phyloP scores from a whole-genome alignment of 2,113 vertebrate genomes.

The Stercorarius parasiticus region DNA sequence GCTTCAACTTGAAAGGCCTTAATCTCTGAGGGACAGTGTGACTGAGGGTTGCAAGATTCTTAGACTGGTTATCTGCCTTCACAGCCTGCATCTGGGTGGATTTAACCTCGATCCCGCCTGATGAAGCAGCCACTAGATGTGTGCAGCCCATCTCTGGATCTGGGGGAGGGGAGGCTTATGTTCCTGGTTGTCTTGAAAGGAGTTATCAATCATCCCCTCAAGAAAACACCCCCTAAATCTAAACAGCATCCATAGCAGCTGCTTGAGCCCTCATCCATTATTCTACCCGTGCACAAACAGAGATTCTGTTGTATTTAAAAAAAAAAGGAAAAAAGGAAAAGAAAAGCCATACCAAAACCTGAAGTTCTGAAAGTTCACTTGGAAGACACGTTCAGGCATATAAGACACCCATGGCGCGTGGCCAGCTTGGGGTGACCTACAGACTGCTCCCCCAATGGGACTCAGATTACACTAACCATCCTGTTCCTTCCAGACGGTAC shows the following conservation, averaged over 20 bases:
- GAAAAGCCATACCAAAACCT: neutral
- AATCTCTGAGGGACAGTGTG: neutral
- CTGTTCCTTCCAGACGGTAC: neutral
- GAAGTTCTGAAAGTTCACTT: neutral
- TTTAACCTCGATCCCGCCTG: neutral
- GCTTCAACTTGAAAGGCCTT: constrained; percentile 6
- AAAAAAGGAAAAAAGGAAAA: neutral
- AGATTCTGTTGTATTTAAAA: neutral
- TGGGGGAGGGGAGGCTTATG: neutral
- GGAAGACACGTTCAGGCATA: neutral
- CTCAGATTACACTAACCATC: neutral
- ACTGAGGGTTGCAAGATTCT: neutral
- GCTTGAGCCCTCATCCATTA: neutral
- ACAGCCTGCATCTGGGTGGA: neutral
- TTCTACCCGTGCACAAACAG: neutral
- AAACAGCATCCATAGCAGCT: neutral
- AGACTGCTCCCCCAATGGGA: neutral
- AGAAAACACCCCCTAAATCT: neutral
- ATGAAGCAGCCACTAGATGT: neutral
- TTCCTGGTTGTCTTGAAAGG: constrained; percentile 5
- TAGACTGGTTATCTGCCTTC: neutral
- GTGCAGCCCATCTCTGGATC: neutral
- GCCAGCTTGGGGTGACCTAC: neutral
- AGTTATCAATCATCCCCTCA: constrained; percentile 15
- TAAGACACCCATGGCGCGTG: accelerated